Percentiles rank a stretch among this genome's conserved stretches.
phyloP scores from a whole-genome alignment of 2,797 vertebrate genomes.

The Calcarius lapponicus region DNA sequence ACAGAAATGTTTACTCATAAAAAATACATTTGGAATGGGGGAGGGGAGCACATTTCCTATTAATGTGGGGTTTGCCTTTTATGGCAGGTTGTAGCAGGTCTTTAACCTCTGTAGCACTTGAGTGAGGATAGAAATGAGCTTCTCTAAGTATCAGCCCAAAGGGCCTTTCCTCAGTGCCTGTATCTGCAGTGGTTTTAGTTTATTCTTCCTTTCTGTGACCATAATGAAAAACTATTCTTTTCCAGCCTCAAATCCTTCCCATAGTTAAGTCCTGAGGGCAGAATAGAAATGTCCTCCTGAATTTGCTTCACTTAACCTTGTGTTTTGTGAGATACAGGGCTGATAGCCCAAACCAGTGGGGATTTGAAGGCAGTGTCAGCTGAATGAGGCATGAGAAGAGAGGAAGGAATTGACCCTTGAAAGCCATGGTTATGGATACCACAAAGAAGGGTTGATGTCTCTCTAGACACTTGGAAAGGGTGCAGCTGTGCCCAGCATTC shows the following conservation, averaged over 20 bases:
- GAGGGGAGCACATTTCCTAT: slow-evolving; percentile 62
- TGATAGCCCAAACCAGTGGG: background rate
- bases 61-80: slow-evolving; percentile 66
- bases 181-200: background rate
- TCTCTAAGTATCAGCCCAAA: slow-evolving; percentile 40
- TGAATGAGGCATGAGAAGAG: background rate
- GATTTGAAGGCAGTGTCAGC: background rate
- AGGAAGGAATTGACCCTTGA: background rate
- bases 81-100: slow-evolving; percentile 48
- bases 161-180: background rate
- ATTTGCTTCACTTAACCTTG: slow-evolving; percentile 17
- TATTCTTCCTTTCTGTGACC: slow-evolving; percentile 1
- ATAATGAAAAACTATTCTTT: background rate
- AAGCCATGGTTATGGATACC: background rate
- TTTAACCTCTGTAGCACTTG: slow-evolving; percentile 61
- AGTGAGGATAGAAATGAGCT: slow-evolving; percentile 47
- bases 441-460: background rate
- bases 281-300: background rate
- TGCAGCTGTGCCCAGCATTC: background rate
- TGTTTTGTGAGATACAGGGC: background rate
- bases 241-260: background rate
- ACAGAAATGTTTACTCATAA: slow-evolving; percentile 77
- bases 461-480: background rate
- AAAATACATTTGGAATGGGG: slow-evolving; percentile 60
- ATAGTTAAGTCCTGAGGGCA: background rate